Base-by-base conservation (phyloP, 2,888 invertebrate species). In the Synanthedon andrenaeformis region DNA sequence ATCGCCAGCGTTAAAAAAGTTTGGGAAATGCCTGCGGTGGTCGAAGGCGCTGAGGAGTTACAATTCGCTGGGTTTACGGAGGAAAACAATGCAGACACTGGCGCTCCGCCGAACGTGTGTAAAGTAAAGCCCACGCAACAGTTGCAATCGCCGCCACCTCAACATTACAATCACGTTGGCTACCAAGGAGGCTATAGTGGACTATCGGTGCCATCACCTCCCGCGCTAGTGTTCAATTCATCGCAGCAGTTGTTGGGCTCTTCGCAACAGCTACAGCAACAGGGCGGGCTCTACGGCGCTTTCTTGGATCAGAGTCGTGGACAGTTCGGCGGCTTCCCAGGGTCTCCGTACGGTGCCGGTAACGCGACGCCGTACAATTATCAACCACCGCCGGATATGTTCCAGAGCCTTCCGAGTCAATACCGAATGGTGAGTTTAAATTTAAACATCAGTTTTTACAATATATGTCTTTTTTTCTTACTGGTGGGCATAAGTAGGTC, bases 1-100 rank as follows among this genome's bases (percentile, higher is more conserved):
- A 97, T 97, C 65, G 96, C 96, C 42, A 95, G 96, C 59, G 97
- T 97, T 50, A 97, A 97, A 80, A 95, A 94, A 67, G 93, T 94
- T 14, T 95, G 95, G 95, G 95, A 95, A 69, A 92, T 92, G 92
- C 91, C 92, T 13, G 90, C 92, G 1, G 92, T 91, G 14, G 90
- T 90, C 17, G 92, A 92, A 66, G 90, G 72, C 65, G 83, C 64
- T 64, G 89, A 74, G 82, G 91, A 74, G 78, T 77, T 76, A 66
- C 79, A 84, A 63, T 86, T 84, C 61, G 70, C 82, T 52, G 82
- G 76, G 10, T 84, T 85, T 57, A 23, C 17, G 13, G 86, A 87
- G 63, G 81, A 88, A 58, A 74, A 66, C 52, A 83, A 75, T 55
- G 76, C 82, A 6, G 89, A 89, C 57, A 79, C 83, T 2, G 89